These are phyloP conservation scores for Burhinus oedicnemus DNA, from an alignment of 2,113 vertebrate species.

Conservation along the genomic window DNA sequence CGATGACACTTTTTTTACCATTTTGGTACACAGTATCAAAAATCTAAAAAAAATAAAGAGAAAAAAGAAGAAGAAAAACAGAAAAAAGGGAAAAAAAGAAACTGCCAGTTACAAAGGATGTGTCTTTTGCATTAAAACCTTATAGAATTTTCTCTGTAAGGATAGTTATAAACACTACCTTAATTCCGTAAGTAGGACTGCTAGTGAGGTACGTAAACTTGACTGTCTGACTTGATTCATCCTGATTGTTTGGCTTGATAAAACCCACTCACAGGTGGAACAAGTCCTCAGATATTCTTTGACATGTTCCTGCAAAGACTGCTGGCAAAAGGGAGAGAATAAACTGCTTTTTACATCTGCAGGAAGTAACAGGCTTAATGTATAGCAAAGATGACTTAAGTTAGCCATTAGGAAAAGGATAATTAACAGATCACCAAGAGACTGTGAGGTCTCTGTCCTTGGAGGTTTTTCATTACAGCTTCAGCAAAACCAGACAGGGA, in stretches of 20 bases:
- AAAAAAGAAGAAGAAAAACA: rapidly evolving
- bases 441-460: not conserved
- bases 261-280: not conserved
- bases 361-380: not conserved
- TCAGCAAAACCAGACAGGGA: not conserved
- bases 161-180: not conserved
- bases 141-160: not conserved
- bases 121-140: not conserved
- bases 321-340: not conserved
- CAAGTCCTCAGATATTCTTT: not conserved
- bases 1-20: not conserved
- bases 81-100: rapidly evolving
- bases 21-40: not conserved
- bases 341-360: not conserved
- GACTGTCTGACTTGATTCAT: not conserved
- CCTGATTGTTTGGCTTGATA: not conserved
- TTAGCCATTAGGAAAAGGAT: not conserved
- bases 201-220: not conserved
- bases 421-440: not conserved
- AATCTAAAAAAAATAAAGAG: not conserved
- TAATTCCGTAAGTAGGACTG: not conserved
- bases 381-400: not conserved
- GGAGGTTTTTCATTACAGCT: not conserved
- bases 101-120: not conserved
- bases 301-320: not conserved